phyloP scores from a whole-genome alignment of 2,113 vertebrate species.

The Eurypyga helias region DNA sequence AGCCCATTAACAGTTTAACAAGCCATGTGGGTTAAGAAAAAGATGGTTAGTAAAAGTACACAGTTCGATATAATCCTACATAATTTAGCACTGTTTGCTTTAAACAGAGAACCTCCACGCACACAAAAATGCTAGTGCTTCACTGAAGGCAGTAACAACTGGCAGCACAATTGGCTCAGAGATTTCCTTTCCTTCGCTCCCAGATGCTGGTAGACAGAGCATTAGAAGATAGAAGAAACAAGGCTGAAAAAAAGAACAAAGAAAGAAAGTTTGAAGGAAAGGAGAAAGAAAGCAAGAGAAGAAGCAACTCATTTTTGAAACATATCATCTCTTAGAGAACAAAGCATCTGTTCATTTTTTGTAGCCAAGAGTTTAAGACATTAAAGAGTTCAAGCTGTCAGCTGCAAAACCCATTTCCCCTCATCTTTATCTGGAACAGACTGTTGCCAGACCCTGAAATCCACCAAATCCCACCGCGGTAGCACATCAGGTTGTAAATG shows the following conservation, averaged over 20 bases:
- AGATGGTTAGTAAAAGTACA: background rate
- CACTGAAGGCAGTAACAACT: background rate
- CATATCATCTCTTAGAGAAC: background rate
- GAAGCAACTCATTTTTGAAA: background rate
- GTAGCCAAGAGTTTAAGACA: background rate
- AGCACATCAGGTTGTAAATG: background rate
- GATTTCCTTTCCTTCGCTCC: constrained; percentile 43
- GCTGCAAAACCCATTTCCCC: background rate
- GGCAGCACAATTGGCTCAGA: background rate
- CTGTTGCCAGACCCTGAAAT: background rate
- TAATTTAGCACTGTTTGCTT: background rate
- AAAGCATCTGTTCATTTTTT: background rate
- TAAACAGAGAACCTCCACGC: background rate
- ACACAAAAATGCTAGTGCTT: background rate
- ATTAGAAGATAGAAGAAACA: constrained; percentile 46
- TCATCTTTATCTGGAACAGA: background rate
- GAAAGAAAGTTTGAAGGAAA: constrained; percentile 45
- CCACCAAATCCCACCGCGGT: background rate
- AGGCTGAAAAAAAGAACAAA: constrained; percentile 47
- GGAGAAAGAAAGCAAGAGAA: background rate
- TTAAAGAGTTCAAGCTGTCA: background rate
- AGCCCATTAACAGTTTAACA: background rate
- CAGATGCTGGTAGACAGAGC: constrained; percentile 8
- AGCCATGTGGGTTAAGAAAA: background rate
- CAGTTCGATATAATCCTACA: background rate